Evolutionary conservation across 2,888 invertebrate species (phyloP).

Genomic region (Agonopterix heracliana): DNA sequence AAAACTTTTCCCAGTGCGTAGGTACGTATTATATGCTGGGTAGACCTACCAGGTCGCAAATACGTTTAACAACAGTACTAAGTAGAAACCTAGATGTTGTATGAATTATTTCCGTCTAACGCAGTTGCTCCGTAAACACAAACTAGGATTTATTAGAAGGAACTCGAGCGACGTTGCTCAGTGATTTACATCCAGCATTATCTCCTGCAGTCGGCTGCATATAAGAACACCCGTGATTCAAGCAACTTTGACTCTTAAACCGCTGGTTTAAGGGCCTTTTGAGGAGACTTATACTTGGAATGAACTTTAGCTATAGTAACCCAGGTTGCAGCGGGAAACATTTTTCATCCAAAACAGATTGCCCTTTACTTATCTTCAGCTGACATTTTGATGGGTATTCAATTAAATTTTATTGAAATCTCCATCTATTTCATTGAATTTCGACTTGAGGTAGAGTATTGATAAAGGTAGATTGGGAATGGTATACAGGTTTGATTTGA

Average conservation of each 20-base stretch:
- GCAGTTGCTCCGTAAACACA: conserved; percentile 5
- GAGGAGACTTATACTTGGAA: background rate
- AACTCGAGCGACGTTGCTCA: background rate
- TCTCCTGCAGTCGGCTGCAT: conserved; percentile 7
- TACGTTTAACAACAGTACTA: no score
- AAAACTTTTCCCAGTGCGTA: no score
- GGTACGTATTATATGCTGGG: no score
- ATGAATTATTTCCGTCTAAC: background rate
- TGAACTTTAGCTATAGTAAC: background rate
- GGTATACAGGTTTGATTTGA: conserved; percentile 10
- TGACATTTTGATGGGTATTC: conserved; percentile 36
- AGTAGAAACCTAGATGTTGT: background rate
- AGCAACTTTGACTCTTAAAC: background rate
- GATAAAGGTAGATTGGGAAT: conserved; percentile 4
- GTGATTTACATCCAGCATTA: conserved; percentile 13
- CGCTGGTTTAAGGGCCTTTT: background rate
- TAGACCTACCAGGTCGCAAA: no score
- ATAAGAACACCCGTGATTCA: background rate
- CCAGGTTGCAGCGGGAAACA: conserved; percentile 9
- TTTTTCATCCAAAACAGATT: conserved; percentile 25
- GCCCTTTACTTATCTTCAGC: conserved; percentile 30
- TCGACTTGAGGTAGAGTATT: conserved; percentile 7
- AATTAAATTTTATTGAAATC: conserved; percentile 39
- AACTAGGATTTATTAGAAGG: conserved; percentile 8
- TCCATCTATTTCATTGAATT: conserved; percentile 28